Conservation (phyloP, 2,888 invertebrate genomes). For the Sphaerophoria taeniata region DNA sequence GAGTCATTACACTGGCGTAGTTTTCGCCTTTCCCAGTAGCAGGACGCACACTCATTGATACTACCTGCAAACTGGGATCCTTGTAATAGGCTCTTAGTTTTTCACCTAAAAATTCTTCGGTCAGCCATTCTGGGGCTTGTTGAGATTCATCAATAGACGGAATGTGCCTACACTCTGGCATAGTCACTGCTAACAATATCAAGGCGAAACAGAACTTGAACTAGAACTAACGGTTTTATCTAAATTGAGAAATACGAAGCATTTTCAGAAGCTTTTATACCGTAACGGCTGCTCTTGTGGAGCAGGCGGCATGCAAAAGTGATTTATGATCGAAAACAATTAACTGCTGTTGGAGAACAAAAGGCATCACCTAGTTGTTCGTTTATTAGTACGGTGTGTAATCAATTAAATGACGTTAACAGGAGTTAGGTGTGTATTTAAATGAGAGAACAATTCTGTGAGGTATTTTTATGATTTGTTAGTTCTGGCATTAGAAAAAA, state of each 20-base stretch:
- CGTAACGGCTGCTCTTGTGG: neutral
- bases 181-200: neutral
- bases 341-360: slow-evolving; percentile 19
- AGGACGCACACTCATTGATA: slow-evolving; percentile 75
- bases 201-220: slow-evolving; percentile 11
- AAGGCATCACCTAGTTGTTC: neutral
- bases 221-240: slow-evolving; percentile 15
- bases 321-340: slow-evolving; percentile 54
- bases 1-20: slow-evolving; percentile 80
- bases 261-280: slow-evolving; percentile 54
- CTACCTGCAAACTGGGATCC: slow-evolving; percentile 77
- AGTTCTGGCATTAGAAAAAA: neutral
- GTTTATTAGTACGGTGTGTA: slow-evolving; percentile 34
- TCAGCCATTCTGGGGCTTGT: slow-evolving; percentile 79
- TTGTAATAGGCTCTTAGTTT: slow-evolving; percentile 77
- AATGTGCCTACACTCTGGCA: slow-evolving; percentile 60
- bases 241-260: slow-evolving; percentile 37
- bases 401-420: slow-evolving; percentile 40
- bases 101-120: slow-evolving; percentile 77
- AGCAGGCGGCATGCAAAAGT: neutral
- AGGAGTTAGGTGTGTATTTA: slow-evolving; percentile 9
- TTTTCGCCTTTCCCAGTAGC: slow-evolving; percentile 81
- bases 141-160: slow-evolving; percentile 46
- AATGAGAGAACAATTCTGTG: slow-evolving; percentile 8
- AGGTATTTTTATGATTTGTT: slow-evolving; percentile 13